These are phyloP conservation scores for Corella eumyota DNA, from an alignment of 23 tunicate species.

Conservation along the genomic window DNA sequence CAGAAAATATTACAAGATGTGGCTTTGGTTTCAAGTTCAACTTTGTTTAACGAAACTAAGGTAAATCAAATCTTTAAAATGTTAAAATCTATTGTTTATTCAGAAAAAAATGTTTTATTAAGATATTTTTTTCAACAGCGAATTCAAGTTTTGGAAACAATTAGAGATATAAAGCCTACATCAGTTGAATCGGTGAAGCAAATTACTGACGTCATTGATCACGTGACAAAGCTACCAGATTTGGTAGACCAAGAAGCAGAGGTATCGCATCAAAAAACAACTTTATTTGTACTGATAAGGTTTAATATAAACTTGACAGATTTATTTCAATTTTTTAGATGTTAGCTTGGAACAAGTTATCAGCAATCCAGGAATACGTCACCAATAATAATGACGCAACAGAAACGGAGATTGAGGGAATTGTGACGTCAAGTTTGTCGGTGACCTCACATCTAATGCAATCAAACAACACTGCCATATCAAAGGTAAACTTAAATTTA, in stretches of 20 bases:
- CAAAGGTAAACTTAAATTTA: too few relatives aligned
- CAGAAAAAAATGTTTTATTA: neutral
- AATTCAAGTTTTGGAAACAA: neutral
- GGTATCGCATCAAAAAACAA: too few relatives aligned
- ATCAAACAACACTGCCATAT: neutral
- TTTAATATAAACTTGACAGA: neutral
- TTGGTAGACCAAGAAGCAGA: neutral
- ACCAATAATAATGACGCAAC: conserved; percentile 1
- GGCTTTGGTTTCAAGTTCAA: too few relatives aligned
- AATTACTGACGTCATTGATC: neutral
- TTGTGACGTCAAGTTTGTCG: neutral
- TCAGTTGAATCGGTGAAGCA: neutral
- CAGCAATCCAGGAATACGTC: neutral
- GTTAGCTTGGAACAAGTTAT: neutral
- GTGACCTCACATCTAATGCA: conserved; percentile 1
- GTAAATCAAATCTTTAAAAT: too few relatives aligned
- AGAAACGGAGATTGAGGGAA: neutral
- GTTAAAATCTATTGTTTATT: neutral
- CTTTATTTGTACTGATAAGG: neutral
- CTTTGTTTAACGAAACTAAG: neutral
- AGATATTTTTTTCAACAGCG: neutral
- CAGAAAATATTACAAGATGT: conserved; percentile 5
- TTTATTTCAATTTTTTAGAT: neutral
- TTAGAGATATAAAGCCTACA: neutral
- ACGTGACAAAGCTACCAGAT: neutral